Evolutionary conservation across 1,140 invertebrate species (phyloP), one percentile per base, ranked within the genome.

Genomic region (Campodea augens): DNA sequence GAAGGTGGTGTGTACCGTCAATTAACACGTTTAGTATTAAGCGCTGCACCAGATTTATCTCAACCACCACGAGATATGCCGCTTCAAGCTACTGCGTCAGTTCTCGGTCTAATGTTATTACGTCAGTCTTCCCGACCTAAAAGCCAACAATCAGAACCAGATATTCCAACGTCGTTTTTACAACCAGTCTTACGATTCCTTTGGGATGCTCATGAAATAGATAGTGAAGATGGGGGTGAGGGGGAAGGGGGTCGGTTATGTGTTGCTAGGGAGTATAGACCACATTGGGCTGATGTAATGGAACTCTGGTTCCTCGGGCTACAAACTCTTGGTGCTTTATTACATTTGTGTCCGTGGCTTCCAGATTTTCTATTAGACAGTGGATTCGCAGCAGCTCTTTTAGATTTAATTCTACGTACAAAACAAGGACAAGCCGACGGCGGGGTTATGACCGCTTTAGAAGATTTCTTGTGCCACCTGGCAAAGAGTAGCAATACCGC

Each of bases 231-330:
- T 58, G 80, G 80, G 19, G 79, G 78, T 57, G 80, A 88, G 58
- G 75, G 77, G 12, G 76, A 71, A 19, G 73, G 77, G 43, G n/a
- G 47, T 25, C 39, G 43, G 2, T 60, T 91, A 25, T 81, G 87
- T 2, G 79, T 91, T 0, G 74, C 83, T 2, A 81, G 84, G 66
- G 68, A 72, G 12, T 92, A 91, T 59, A 86, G 87, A 56, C 77
- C 80, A 57, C 66, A 76, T 47, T 92, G 87, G 88, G 74, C 77
- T 59, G 84, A 90, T 54, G 69, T 91, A 15, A 82, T 78, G 61
- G 88, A 91, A 60, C 64, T 91, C 1, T 92, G 88, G 88, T 91
- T 89, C 62, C 64, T 92, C 19, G 86, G 87, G 12, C 88, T 91
- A 83, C 86, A 91, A 62, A 89, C 85, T 12, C 76, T 90, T 63